A percentile compares a stretch with the other conserved stretches of the same genome.
phyloP scores from a whole-genome alignment of 2,113 vertebrate species.

The Amphiprion percula region DNA sequence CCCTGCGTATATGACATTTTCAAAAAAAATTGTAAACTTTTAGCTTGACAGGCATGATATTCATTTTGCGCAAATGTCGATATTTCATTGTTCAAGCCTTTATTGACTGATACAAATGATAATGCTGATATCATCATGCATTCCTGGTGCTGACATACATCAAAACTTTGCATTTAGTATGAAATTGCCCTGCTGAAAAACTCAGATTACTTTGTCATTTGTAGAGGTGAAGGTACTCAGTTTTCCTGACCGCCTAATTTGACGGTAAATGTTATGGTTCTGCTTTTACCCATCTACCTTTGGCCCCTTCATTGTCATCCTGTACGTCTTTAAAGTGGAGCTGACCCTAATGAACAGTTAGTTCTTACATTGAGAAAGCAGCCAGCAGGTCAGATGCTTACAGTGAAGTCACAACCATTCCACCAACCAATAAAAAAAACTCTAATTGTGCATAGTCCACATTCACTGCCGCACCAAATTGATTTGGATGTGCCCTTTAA shows the following conservation, averaged over 20 bases:
- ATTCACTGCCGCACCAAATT: slow-evolving; percentile 58
- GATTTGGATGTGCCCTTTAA: slow-evolving; percentile 76
- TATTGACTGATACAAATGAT: too few species aligned
- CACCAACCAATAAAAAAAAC: slow-evolving; percentile 34
- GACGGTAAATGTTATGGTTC: slow-evolving; percentile 6
- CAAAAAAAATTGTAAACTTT: too few species aligned
- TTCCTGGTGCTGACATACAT: not conserved
- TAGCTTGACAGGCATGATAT: too few species aligned
- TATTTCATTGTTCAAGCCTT: too few species aligned
- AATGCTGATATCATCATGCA: too few species aligned
- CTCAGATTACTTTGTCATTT: not conserved
- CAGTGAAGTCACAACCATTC: slow-evolving; percentile 41
- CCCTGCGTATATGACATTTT: too few species aligned
- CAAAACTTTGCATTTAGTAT: not conserved
- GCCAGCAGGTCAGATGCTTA: slow-evolving; percentile 36
- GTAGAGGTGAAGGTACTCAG: not conserved
- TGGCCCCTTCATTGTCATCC: slow-evolving; percentile 29
- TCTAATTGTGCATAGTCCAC: slow-evolving; percentile 55
- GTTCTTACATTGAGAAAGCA: slow-evolving; percentile 32
- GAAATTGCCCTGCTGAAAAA: not conserved
- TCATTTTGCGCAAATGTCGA: too few species aligned
- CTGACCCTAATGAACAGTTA: slow-evolving; percentile 42
- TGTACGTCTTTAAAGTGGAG: slow-evolving; percentile 41
- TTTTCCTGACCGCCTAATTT: slow-evolving; percentile 25
- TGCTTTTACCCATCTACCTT: slow-evolving; percentile 29